Evolutionary conservation across 2,113 vertebrate species (phyloP).

Genomic region (Girardinichthys multiradiatus): DNA sequence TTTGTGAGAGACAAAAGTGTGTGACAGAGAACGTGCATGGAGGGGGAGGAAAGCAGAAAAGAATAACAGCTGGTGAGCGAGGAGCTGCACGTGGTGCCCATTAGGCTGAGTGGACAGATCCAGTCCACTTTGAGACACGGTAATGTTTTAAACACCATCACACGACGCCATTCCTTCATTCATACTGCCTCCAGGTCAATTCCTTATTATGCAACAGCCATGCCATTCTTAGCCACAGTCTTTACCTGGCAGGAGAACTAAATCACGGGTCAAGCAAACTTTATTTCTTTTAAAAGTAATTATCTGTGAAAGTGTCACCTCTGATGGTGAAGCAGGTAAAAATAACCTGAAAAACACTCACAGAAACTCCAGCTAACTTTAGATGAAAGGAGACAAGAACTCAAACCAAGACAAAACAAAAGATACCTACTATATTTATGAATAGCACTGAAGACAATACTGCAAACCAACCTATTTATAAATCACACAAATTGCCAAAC

Average conservation of each 20-base stretch:
- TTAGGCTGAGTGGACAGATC: conserved; percentile 41
- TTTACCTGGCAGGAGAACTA: conserved; percentile 9
- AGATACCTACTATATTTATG: neutral
- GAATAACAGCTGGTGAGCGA: conserved; percentile 62
- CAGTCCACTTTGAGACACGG: conserved; percentile 29
- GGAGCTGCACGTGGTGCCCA: conserved; percentile 62
- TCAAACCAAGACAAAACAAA: neutral
- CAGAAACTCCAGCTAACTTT: neutral
- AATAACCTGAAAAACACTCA: neutral
- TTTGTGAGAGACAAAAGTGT: conserved; percentile 24
- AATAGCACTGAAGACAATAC: neutral
- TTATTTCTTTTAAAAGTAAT: neutral
- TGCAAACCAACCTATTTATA: neutral
- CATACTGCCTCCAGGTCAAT: conserved; percentile 13
- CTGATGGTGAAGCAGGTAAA: neutral
- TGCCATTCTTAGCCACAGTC: neutral
- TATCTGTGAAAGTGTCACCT: neutral
- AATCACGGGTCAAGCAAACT: neutral
- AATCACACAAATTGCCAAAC: conserved; percentile 4
- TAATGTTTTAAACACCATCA: conserved; percentile 44
- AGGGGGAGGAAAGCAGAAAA: conserved; percentile 43
- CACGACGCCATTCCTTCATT: conserved; percentile 9
- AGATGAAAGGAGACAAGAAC: neutral
- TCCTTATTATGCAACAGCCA: conserved; percentile 10
- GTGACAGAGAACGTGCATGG: conserved; percentile 16